Conservation (phyloP, 2,797 vertebrate genomes). For the Chiroxiphia lanceolata region DNA sequence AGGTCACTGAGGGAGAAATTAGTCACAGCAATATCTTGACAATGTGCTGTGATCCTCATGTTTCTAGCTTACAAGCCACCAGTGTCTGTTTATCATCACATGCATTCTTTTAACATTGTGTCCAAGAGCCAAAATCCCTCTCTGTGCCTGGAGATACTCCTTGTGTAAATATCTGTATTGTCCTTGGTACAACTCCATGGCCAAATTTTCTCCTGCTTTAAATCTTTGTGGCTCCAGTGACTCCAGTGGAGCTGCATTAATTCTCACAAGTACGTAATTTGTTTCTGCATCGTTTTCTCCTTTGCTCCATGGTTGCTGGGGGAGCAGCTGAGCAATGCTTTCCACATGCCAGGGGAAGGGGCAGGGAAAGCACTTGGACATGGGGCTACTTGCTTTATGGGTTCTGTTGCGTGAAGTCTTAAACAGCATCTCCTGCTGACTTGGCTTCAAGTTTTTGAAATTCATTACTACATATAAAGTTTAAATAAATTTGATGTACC, state of each 20-base stretch:
- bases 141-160: not conserved
- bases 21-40: constrained; percentile 4
- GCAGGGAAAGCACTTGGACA: not conserved
- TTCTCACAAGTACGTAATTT: not conserved
- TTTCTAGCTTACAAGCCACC: not conserved
- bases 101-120: not conserved
- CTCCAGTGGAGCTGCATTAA: constrained; percentile 5
- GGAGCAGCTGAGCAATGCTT: not conserved
- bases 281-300: not conserved
- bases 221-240: not conserved
- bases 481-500: not conserved
- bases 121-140: not conserved
- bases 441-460: not conserved
- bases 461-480: not conserved
- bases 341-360: not conserved
- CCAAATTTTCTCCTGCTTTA: not conserved
- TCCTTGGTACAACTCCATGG: not conserved
- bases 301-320: not conserved
- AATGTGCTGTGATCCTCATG: not conserved
- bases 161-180: not conserved
- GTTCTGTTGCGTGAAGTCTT: not conserved
- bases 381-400: not conserved
- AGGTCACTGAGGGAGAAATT: not conserved
- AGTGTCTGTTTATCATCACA: fast-evolving
- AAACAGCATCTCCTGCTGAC: not conserved